Evolutionary conservation across 2,888 invertebrate species (phyloP).

Genomic region (Eueremaeus valkanovi): DNA sequence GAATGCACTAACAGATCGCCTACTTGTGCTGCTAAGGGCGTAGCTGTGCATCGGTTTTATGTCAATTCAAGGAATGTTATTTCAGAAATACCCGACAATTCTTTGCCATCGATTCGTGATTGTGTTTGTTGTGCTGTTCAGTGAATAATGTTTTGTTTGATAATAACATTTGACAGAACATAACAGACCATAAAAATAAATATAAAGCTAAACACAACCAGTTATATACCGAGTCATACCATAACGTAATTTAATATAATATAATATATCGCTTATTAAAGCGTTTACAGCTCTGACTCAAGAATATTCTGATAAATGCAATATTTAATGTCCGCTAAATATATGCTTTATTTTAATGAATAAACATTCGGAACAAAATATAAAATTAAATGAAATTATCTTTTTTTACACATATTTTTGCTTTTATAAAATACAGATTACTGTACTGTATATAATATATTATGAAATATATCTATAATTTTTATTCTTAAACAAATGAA

Average conservation of each 20-base stretch:
- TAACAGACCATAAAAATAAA: neutral
- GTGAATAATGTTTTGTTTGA: constrained; percentile 15
- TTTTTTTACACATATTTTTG: too few species aligned
- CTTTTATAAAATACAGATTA: too few species aligned
- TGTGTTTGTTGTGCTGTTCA: constrained; percentile 26
- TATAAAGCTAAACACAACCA: neutral
- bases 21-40: neutral
- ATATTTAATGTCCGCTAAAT: too few species aligned
- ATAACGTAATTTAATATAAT: neutral
- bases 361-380: too few species aligned
- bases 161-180: neutral
- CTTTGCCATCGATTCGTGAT: constrained; percentile 17
- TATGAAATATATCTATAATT: too few species aligned
- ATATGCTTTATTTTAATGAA: too few species aligned
- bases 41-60: neutral
- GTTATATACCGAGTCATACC: neutral
- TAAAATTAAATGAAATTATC: too few species aligned
- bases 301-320: constrained; percentile 1
- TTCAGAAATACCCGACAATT: constrained; percentile 4
- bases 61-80: neutral
- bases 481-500: too few species aligned
- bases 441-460: too few species aligned
- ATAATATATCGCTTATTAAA: too few species aligned
- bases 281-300: neutral
- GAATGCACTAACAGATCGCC: neutral